phyloP scores from a whole-genome alignment of 1,140 invertebrate species.

The Leptinotarsa texana region DNA sequence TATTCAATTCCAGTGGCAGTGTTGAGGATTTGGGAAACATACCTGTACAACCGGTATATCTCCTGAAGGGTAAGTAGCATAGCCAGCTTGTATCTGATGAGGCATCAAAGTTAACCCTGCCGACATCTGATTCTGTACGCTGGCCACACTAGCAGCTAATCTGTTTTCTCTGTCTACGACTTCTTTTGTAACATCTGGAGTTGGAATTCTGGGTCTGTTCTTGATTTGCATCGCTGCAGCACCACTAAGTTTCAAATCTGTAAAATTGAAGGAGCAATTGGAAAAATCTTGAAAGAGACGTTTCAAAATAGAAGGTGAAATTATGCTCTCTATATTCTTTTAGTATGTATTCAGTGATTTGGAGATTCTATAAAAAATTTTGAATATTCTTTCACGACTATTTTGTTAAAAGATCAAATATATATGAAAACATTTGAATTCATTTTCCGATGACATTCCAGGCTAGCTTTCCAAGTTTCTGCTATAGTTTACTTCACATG shows the following conservation, averaged over 20 bases:
- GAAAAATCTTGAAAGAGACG: no score
- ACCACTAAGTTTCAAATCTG: constrained; percentile 38
- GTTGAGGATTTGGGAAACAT: neutral
- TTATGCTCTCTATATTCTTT: no score
- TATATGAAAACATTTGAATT: no score
- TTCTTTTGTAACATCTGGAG: constrained; percentile 82
- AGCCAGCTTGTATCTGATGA: constrained; percentile 59
- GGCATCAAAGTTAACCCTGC: constrained; percentile 67
- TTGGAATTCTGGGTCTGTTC: constrained; percentile 80
- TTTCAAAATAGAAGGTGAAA: no score
- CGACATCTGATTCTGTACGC: constrained; percentile 40
- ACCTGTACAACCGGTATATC: constrained; percentile 71
- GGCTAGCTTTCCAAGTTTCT: no score
- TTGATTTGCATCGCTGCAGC: constrained; percentile 67
- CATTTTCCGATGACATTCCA: no score
- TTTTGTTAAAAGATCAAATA: no score
- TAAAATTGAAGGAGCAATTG: neutral
- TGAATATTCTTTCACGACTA: no score
- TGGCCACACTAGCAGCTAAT: constrained; percentile 52
- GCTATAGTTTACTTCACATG: no score
- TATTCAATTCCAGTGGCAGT: neutral
- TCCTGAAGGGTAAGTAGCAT: constrained; percentile 56
- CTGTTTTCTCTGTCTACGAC: constrained; percentile 70
- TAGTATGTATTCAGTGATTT: no score
- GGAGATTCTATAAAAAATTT: no score